A percentile compares a stretch with the other conserved stretches of the same genome.
Conservation (phyloP, 2,113 vertebrate species). For the Hypocryptadius cinnamomeus region DNA sequence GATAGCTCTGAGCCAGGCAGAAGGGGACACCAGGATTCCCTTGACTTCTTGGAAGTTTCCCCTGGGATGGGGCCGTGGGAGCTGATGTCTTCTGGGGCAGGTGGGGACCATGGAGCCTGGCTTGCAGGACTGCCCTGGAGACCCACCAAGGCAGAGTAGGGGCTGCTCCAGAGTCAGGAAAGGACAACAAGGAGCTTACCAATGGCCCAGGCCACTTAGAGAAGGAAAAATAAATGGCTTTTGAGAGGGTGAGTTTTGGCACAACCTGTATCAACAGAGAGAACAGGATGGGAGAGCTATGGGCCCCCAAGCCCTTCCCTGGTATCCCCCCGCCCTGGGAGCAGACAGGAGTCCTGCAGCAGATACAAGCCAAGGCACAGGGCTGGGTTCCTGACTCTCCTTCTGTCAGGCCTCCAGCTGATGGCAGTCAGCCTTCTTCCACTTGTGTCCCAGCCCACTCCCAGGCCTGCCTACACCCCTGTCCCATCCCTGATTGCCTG, state of each 20-base stretch:
- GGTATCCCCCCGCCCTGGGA: neutral
- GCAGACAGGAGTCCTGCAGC: neutral
- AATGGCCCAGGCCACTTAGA: neutral
- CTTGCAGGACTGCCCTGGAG: neutral
- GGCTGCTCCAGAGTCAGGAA: neutral
- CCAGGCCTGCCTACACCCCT: slow-evolving; percentile 33
- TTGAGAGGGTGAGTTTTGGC: neutral
- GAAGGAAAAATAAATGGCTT: neutral
- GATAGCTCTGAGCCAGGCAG: neutral
- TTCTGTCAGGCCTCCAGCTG: slow-evolving; percentile 10
- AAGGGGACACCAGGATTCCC: neutral
- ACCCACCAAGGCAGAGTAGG: neutral
- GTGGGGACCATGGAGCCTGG: neutral
- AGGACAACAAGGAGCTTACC: neutral
- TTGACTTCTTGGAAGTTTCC: neutral
- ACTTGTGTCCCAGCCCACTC: neutral
- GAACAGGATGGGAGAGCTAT: neutral
- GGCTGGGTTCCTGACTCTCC: neutral
- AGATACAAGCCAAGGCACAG: neutral
- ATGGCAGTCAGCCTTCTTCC: neutral
- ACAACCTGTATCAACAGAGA: neutral
- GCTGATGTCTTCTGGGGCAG: neutral
- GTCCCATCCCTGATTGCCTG: neutral
- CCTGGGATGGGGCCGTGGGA: accelerated
- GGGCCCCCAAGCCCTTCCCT: accelerated